Evolutionary conservation across 2,888 invertebrate species (phyloP).

Genomic region (Palloptera scutellata): DNA sequence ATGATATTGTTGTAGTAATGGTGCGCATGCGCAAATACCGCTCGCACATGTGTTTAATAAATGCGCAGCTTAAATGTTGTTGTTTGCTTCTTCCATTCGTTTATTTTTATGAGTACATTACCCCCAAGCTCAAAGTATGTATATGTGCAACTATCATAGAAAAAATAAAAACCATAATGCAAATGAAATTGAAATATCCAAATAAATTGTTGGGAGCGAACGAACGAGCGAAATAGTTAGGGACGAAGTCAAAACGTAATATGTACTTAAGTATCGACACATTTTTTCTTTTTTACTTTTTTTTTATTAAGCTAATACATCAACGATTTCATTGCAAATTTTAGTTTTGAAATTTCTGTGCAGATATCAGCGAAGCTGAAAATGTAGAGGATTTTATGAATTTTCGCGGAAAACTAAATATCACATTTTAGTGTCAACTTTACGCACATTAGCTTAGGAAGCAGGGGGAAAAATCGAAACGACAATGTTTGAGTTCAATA

Average conservation of each 20-base stretch:
- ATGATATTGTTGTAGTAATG: constrained; percentile 12
- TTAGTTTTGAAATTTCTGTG: not conserved
- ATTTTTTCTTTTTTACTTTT: constrained; percentile 13
- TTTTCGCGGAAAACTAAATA: not conserved
- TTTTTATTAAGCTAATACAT: constrained; percentile 10
- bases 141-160: constrained; percentile 5
- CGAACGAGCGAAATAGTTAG: not conserved
- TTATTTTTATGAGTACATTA: constrained; percentile 28
- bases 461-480: not conserved
- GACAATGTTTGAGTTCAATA: constrained; percentile 15
- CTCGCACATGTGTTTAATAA: constrained; percentile 12
- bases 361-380: no score
- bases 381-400: constrained; percentile 8
- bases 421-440: not conserved
- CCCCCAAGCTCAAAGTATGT: constrained; percentile 17
- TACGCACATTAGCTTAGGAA: not conserved
- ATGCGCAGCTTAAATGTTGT: not conserved
- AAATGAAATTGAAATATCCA: constrained; percentile 5
- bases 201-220: not conserved
- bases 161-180: constrained; percentile 16
- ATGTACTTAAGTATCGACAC: constrained; percentile 43
- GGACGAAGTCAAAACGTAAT: constrained; percentile 28
- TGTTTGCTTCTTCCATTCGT: not conserved
- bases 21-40: constrained; percentile 20
- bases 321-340: not conserved